A percentile compares a stretch with the other conserved stretches of the same genome.
Evolutionary conservation across 2,888 invertebrate genomes (phyloP).

Genomic region (Drosophila mimetica): DNA sequence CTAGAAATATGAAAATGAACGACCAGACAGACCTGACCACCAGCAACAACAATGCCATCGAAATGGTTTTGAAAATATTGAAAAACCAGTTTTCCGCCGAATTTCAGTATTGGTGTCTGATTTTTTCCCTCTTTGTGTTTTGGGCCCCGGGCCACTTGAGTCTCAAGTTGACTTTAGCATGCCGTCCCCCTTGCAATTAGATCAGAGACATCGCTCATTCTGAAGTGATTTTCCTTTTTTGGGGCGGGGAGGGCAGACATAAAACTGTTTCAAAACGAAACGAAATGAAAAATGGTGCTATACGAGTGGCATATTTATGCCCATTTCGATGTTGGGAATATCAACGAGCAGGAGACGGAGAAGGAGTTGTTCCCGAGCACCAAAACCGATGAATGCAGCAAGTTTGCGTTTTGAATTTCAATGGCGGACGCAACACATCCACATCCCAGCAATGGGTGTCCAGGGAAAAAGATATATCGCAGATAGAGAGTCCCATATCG

Average conservation of each 20-base stretch:
- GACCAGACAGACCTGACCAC: conserved; percentile 42
- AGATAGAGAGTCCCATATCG: conserved; percentile 32
- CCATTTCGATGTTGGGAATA: conserved; percentile 44
- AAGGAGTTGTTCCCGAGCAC: conserved; percentile 59
- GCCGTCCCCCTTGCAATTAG: conserved; percentile 57
- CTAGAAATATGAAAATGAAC: conserved; percentile 57
- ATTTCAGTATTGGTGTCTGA: conserved; percentile 30
- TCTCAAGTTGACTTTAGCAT: conserved; percentile 54
- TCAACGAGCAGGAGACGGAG: conserved; percentile 41
- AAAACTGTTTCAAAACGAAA: conserved; percentile 57
- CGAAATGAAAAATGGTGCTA: conserved; percentile 65
- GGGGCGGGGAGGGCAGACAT: conserved; percentile 42
- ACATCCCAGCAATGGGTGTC: conserved; percentile 63
- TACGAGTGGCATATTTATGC: conserved; percentile 63
- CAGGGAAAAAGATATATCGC: conserved; percentile 38
- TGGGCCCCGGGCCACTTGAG: conserved; percentile 56
- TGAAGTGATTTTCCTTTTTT: conserved; percentile 51
- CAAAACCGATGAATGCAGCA: conserved; percentile 58
- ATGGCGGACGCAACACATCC: too few relatives aligned
- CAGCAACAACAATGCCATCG: conserved; percentile 18
- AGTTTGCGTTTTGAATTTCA: conserved; percentile 82
- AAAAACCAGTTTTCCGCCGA: conserved; percentile 62
- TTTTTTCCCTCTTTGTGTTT: neutral
- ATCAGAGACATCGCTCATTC: conserved; percentile 72
- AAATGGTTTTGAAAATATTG: conserved; percentile 65